Base-by-base conservation (phyloP, 2,113 vertebrate genomes). In the Salvelinus fontinalis region DNA sequence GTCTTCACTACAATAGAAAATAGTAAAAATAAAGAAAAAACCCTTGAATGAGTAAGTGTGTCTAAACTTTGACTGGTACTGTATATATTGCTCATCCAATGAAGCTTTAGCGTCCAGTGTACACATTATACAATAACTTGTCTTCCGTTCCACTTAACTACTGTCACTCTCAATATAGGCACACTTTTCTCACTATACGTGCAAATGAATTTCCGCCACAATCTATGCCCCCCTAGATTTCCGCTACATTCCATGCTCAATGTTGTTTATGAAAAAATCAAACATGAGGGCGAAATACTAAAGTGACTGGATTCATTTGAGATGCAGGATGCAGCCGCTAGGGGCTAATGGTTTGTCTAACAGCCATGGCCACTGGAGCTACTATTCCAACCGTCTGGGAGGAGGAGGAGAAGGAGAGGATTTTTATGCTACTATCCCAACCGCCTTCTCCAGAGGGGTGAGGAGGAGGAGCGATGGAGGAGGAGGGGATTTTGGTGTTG, bases 391-490 rank as follows among this genome's bases (percentile, higher is more conserved):
- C 9, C 9, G 9, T 44, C 39, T 44, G 24, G 2, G 60, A 22
- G 22, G 59, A 78, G 64, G 59, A 64, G 3, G 13, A 64, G 22
- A 20, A 73, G 60, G 67, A 20, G 76, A 44, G 39, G 39, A 44
- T 44, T 11, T 44, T 44, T 44, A 44, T 44, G 67, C 70, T 74
- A 44, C 54, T 57, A 57, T 57, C 54, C 54, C 54, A 57, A 20
- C 20, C n/a, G 7, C 22, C 13, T 29, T 16, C 26, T 18, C 26
- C 14, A 31, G 27, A 31, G 26, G 27, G 5, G 29, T 51, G 69
- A 67, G 11, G 71, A 70, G 66, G 76, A 60, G 65, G 69, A 72
- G 5, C 31, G 67, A 59, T 57, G 11, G 71, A 70, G 66, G 76
- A 60, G 5, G 71, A 70, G 66, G 22, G 27, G 27, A 67, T 67